phyloP scores from a whole-genome alignment of 1,140 invertebrate species.

The Neocloeon triangulifer region DNA sequence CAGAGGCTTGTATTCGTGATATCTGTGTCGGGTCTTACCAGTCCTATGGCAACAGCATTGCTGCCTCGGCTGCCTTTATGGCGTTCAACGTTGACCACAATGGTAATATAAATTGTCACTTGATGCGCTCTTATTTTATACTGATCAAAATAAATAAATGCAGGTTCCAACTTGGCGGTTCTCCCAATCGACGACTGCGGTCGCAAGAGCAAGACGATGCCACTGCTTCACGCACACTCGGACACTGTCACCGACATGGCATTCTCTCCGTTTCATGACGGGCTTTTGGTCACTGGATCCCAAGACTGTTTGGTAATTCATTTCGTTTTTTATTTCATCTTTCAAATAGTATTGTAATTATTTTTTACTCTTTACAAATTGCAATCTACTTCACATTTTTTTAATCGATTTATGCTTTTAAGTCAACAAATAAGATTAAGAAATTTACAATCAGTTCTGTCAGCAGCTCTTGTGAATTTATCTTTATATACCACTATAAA shows the following conservation, averaged over 20 bases:
- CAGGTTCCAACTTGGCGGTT: constrained; percentile 65
- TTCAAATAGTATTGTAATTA: background rate
- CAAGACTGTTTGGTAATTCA: constrained; percentile 60
- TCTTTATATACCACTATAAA: too few relatives aligned
- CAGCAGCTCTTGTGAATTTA: too few relatives aligned
- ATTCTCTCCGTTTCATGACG: constrained; percentile 87
- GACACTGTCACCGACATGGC: constrained; percentile 88
- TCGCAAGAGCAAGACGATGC: constrained; percentile 64
- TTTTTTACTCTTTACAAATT: constrained; percentile 4
- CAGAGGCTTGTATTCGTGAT: constrained; percentile 73
- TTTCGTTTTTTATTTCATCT: background rate
- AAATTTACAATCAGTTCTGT: too few relatives aligned
- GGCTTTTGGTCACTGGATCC: constrained; percentile 68
- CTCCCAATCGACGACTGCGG: constrained; percentile 68
- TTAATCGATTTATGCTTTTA: too few relatives aligned
- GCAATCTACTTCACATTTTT: constrained; percentile 4
- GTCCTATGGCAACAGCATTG: constrained; percentile 83
- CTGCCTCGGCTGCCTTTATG: constrained; percentile 76
- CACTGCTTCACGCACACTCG: constrained; percentile 56
- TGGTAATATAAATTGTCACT: constrained; percentile 14
- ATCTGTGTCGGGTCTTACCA: constrained; percentile 75
- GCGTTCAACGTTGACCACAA: constrained; percentile 78
- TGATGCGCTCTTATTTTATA: background rate
- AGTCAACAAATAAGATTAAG: too few relatives aligned
- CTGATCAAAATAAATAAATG: constrained; percentile 7